Conservation (phyloP, 1,140 invertebrate species). For the Stenopsyche tienmushanensis region DNA sequence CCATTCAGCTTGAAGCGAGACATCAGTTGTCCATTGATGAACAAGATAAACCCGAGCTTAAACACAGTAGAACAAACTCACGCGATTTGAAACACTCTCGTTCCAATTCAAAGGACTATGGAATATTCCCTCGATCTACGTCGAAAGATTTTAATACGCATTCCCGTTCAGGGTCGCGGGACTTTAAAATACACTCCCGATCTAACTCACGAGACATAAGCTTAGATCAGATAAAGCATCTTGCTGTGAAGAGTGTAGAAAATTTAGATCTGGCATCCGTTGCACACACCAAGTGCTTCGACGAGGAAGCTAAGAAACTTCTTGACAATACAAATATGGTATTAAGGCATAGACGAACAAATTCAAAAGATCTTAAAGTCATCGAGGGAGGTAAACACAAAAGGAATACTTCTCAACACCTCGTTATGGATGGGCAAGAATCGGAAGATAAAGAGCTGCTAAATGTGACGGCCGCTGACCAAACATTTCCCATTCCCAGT, state of each 20-base stretch:
- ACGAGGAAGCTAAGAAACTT: constrained; percentile 54
- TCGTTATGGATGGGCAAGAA: constrained; percentile 46
- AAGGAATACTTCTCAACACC: constrained; percentile 53
- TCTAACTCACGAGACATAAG: constrained; percentile 50
- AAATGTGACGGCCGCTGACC: constrained; percentile 44
- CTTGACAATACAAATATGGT: constrained; percentile 53
- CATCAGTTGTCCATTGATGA: constrained; percentile 49
- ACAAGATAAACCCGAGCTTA: constrained; percentile 43
- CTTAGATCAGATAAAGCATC: constrained; percentile 50
- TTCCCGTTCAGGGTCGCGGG: constrained; percentile 47
- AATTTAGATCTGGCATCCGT: constrained; percentile 51
- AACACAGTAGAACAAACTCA: constrained; percentile 50
- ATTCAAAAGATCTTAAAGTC: constrained; percentile 57
- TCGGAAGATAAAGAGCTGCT: constrained; percentile 47
- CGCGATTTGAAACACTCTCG: constrained; percentile 44
- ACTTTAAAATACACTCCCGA: constrained; percentile 49
- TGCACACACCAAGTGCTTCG: constrained; percentile 46
- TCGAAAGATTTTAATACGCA: constrained; percentile 47
- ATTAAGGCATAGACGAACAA: constrained; percentile 58
- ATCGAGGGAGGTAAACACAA: constrained; percentile 44
- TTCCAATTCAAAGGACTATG: constrained; percentile 44
- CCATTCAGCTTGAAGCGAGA: constrained; percentile 59
- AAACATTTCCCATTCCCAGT: constrained; percentile 31
- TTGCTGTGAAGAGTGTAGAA: constrained; percentile 53
- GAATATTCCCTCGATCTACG: constrained; percentile 44